phyloP scores from a whole-genome alignment of 1,140 invertebrate species.

The Druon quercuslanigerum region DNA sequence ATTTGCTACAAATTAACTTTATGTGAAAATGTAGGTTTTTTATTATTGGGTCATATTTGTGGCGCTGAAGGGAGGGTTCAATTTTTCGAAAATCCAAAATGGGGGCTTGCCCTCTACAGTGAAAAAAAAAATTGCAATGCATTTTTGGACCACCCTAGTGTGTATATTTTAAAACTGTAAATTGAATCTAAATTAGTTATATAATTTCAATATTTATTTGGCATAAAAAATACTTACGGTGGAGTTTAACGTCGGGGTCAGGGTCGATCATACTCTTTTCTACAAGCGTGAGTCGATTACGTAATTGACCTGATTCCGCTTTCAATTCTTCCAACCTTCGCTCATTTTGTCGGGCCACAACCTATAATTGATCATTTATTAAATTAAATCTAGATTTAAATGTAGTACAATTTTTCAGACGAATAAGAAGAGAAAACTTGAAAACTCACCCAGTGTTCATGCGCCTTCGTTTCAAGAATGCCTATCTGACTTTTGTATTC shows the following conservation, averaged over 20 bases:
- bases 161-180: too few relatives aligned
- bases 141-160: too few relatives aligned
- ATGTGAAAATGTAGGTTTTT: too few relatives aligned
- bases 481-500: constrained; percentile 85
- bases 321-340: constrained; percentile 85
- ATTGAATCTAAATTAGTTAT: too few relatives aligned
- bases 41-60: too few relatives aligned
- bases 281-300: constrained; percentile 81
- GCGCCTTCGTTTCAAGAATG: constrained; percentile 84
- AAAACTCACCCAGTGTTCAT: constrained; percentile 82
- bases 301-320: constrained; percentile 83
- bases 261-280: constrained; percentile 75
- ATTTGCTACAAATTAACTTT: too few relatives aligned
- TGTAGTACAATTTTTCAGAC: background rate
- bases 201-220: too few relatives aligned
- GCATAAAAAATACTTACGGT: constrained; percentile 68
- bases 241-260: constrained; percentile 68
- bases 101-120: too few relatives aligned
- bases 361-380: constrained; percentile 56
- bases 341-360: constrained; percentile 83
- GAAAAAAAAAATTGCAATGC: too few relatives aligned
- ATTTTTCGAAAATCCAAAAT: too few relatives aligned
- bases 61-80: too few relatives aligned
- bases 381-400: background rate
- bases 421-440: background rate